Conservation (phyloP, 2,113 vertebrate species). For the Apteryx owenii region DNA sequence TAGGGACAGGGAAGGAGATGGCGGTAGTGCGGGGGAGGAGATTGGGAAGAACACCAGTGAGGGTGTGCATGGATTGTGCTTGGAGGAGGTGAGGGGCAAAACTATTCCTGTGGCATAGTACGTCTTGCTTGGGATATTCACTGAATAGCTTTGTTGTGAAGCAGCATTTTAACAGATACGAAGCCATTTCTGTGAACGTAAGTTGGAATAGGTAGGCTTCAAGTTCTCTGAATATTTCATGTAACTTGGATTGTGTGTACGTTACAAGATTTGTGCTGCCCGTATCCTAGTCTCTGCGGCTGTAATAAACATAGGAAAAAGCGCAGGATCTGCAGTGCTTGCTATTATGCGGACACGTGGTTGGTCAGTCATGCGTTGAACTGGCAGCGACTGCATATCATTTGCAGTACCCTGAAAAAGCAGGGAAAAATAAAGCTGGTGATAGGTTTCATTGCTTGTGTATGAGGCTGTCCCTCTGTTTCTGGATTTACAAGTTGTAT, state of each 20-base stretch:
- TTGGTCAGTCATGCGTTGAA: neutral
- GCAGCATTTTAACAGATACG: neutral
- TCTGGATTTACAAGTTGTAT: neutral
- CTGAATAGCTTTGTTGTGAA: neutral
- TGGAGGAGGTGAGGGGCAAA: neutral
- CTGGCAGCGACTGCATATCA: neutral
- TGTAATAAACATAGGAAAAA: no score
- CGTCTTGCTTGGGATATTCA: neutral
- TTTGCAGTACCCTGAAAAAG: neutral
- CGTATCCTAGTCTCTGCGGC: neutral
- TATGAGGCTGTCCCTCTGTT: neutral
- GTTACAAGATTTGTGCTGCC: no score
- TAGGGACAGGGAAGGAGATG: neutral
- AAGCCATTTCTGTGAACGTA: neutral
- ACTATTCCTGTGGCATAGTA: neutral
- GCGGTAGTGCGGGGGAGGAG: neutral
- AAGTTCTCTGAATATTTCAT: neutral
- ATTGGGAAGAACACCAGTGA: neutral
- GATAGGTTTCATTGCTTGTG: neutral
- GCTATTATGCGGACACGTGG: neutral
- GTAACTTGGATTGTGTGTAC: neutral
- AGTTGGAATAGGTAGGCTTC: neutral
- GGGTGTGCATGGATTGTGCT: fast-evolving
- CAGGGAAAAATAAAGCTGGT: neutral
- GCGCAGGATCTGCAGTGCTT: no score